Evolutionary conservation across 2,797 vertebrate species (phyloP).

Genomic region (Pristis pectinata): DNA sequence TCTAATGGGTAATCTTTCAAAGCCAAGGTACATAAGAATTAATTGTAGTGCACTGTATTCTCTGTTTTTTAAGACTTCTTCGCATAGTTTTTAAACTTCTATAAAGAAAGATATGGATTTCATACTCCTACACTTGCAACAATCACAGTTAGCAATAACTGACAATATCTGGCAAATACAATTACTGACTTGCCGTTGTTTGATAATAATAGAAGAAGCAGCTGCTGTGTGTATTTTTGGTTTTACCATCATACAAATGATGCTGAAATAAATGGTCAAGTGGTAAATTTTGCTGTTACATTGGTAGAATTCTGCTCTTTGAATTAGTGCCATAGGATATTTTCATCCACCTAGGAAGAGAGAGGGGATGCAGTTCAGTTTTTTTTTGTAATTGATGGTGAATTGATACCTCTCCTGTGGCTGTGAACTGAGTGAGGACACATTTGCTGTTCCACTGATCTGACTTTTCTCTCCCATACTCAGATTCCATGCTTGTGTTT

Average conservation of each 20-base stretch:
- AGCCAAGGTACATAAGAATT: background rate
- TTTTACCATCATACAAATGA: no score
- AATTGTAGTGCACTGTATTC: background rate
- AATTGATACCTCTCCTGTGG: no score
- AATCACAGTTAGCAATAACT: background rate
- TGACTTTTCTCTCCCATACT: slow-evolving; percentile 29
- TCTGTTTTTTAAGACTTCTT: background rate
- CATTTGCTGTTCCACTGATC: background rate
- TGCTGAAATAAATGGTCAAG: no score
- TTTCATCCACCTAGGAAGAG: background rate
- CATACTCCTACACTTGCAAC: no score
- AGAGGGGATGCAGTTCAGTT: background rate
- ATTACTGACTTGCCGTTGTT: background rate
- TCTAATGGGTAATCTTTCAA: background rate
- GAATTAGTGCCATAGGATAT: background rate
- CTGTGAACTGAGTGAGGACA: background rate
- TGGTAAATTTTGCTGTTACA: no score
- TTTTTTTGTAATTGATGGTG: background rate
- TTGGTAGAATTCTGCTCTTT: background rate
- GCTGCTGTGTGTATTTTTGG: no score
- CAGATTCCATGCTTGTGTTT: slow-evolving; percentile 83
- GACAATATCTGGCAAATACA: background rate
- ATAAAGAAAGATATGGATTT: background rate
- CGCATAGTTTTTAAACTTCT: background rate
- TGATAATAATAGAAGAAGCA: no score